Percentiles rank a stretch among this genome's conserved stretches.
phyloP scores from a whole-genome alignment of 2,113 vertebrate genomes.

The Hydrochoerus hydrochaeris region DNA sequence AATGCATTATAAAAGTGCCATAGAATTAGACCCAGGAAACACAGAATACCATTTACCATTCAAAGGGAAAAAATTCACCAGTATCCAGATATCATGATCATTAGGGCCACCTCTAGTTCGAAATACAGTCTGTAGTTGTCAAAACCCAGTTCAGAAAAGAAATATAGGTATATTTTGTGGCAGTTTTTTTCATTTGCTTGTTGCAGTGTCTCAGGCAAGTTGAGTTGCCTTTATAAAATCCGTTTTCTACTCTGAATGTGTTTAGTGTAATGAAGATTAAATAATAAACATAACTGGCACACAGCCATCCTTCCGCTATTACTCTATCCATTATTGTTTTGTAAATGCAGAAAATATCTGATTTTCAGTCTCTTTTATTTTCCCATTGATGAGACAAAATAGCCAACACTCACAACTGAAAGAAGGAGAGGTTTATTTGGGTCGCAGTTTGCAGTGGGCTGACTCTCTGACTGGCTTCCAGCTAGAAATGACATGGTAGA shows the following conservation, averaged over 20 bases:
- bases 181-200: background rate
- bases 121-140: background rate
- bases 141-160: conserved; percentile 22
- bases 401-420: too few relatives aligned
- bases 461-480: background rate
- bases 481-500: background rate
- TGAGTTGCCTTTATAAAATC: background rate
- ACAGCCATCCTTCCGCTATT: background rate
- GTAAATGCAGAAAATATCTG: background rate
- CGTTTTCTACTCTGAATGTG: background rate
- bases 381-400: background rate
- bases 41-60: background rate
- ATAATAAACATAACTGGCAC: background rate
- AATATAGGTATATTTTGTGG: background rate
- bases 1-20: background rate
- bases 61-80: background rate
- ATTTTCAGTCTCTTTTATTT: background rate
- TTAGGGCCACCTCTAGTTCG: background rate
- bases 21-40: background rate
- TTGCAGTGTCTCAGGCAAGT: background rate
- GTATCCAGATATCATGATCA: background rate
- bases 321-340: background rate
- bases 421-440: too few relatives aligned
- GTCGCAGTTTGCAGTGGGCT: background rate
- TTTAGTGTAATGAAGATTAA: background rate